Conservation (phyloP, 1,140 invertebrate genomes). For the Harlomillsia oculata region DNA sequence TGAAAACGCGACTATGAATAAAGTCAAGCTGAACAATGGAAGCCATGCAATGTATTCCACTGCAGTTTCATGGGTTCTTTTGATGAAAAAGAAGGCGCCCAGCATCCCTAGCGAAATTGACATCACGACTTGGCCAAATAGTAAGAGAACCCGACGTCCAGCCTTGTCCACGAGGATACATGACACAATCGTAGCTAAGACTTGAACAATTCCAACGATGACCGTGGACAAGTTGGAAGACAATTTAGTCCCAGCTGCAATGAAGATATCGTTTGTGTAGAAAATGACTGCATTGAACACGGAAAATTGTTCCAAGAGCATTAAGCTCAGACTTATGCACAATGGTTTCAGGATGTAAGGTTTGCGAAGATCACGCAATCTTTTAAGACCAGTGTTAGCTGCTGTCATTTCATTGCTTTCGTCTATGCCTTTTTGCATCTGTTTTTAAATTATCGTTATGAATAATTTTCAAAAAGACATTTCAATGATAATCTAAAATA, state of each 20-base stretch:
- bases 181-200: conserved; percentile 50
- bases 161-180: conserved; percentile 47
- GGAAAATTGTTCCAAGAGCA: conserved; percentile 39
- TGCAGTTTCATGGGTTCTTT: conserved; percentile 2
- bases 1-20: conserved; percentile 47
- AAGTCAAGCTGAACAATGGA: conserved; percentile 46
- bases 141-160: conserved; percentile 48
- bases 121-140: conserved; percentile 42
- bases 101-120: conserved; percentile 28
- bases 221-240: conserved; percentile 46
- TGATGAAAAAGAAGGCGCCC: conserved; percentile 35
- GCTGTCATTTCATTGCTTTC: neutral
- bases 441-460: neutral
- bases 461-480: neutral
- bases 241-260: conserved; percentile 49
- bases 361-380: conserved; percentile 2
- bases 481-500: neutral
- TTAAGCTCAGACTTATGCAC: conserved; percentile 9
- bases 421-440: conserved; percentile 2
- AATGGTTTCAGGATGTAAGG: conserved; percentile 17
- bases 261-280: conserved; percentile 64
- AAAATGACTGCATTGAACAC: conserved; percentile 80
- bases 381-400: neutral
- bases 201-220: conserved; percentile 56
- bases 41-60: conserved; percentile 41